A percentile compares a stretch with the other conserved stretches of the same genome.
These are phyloP conservation scores for Proteles cristata DNA, from an alignment of 2,113 vertebrate genomes.

Conservation along the genomic window DNA sequence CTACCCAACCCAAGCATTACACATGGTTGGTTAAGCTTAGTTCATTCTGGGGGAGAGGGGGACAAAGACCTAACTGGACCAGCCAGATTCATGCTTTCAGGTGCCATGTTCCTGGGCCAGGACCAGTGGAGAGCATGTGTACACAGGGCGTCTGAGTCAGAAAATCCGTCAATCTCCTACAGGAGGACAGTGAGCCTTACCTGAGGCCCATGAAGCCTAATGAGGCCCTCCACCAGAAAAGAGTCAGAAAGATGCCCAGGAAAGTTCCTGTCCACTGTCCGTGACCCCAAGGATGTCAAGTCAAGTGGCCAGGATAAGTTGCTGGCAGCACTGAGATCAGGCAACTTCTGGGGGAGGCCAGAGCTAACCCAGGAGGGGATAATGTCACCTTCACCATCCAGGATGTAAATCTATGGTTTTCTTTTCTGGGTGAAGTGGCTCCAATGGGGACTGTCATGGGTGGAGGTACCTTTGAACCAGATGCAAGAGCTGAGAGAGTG, in stretches of 20 bases:
- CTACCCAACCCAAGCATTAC: not conserved
- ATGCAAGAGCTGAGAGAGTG: not conserved
- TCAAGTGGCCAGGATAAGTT: not conserved
- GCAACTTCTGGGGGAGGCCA: not conserved
- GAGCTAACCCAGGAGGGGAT: too few relatives aligned
- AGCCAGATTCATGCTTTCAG: not conserved
- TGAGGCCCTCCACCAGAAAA: not conserved
- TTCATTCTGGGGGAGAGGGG: not conserved
- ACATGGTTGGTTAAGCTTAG: not conserved
- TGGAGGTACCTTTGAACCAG: not conserved
- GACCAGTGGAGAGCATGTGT: too few relatives aligned
- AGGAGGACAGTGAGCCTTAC: not conserved
- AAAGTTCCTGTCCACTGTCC: not conserved
- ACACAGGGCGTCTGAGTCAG: not conserved
- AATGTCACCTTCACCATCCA: too few relatives aligned
- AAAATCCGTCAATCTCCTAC: not conserved
- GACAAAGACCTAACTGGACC: too few relatives aligned
- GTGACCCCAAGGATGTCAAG: not conserved
- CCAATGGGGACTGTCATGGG: not conserved
- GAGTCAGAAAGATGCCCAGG: not conserved
- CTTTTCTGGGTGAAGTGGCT: too few relatives aligned
- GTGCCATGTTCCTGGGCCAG: too few relatives aligned
- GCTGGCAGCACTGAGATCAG: too few relatives aligned
- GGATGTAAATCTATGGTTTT: not conserved
- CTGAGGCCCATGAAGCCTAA: not conserved